These are phyloP conservation scores for Archilochus colubris DNA, from an alignment of 2,113 vertebrate species.

Conservation along the genomic window DNA sequence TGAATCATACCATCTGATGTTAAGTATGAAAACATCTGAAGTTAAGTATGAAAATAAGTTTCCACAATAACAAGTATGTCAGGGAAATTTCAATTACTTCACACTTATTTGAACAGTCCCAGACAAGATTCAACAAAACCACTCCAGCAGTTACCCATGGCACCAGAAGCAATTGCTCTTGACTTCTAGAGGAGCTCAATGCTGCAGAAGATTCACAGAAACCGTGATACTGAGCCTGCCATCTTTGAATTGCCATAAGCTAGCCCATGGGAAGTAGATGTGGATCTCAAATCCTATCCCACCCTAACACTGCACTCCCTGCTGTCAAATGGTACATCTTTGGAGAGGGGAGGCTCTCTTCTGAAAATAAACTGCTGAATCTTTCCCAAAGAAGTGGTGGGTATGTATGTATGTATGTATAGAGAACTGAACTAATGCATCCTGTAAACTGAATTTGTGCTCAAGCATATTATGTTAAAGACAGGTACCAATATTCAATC, in stretches of 20 bases:
- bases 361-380: neutral
- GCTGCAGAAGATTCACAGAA: neutral
- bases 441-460: neutral
- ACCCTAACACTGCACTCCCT: neutral
- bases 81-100: neutral
- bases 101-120: neutral
- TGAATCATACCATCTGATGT: neutral
- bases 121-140: neutral
- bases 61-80: neutral
- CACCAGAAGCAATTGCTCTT: neutral
- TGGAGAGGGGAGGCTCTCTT: neutral
- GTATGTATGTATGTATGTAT: fast-evolving
- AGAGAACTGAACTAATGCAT: neutral
- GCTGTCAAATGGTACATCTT: neutral
- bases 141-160: neutral
- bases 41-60: neutral
- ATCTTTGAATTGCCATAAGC: neutral
- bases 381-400: neutral
- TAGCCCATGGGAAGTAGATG: neutral
- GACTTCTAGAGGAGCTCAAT: neutral
- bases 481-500: neutral
- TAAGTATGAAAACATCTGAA: neutral
- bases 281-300: neutral
- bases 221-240: neutral
- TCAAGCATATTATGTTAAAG: neutral